These are phyloP conservation scores for Meloidogyne floridensis DNA, from an alignment of 1,140 invertebrate species.

Conservation along the genomic window DNA sequence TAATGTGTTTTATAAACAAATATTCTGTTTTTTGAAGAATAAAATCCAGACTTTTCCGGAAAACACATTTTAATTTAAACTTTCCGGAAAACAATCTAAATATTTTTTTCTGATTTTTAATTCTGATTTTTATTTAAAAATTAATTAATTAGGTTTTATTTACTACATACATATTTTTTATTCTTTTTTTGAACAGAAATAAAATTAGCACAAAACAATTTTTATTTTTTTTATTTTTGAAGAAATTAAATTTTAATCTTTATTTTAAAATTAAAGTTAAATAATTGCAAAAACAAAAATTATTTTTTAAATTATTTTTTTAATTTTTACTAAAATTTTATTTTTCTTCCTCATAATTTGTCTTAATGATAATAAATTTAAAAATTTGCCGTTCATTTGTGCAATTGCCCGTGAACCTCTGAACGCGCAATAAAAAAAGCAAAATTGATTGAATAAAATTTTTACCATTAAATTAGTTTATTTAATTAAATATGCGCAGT, in stretches of 20 bases:
- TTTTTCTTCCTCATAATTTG: background rate
- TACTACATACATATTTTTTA: too few relatives aligned
- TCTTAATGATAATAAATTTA: background rate
- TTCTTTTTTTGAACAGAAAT: too few relatives aligned
- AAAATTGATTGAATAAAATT: background rate
- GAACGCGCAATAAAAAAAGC: slow-evolving; percentile 1
- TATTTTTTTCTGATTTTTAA: background rate
- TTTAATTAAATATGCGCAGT: background rate
- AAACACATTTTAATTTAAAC: background rate
- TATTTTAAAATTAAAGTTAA: too few relatives aligned
- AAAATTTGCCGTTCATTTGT: background rate
- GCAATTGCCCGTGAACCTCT: background rate
- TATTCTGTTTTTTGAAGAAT: too few relatives aligned
- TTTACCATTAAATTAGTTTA: background rate
- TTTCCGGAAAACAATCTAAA: background rate
- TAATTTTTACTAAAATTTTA: too few relatives aligned
- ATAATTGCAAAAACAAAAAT: too few relatives aligned
- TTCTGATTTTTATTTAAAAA: background rate
- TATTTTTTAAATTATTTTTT: too few relatives aligned
- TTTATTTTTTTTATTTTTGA: too few relatives aligned
- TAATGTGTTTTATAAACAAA: too few relatives aligned
- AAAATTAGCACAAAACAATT: too few relatives aligned
- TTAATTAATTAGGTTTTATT: too few relatives aligned
- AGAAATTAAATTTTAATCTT: too few relatives aligned
- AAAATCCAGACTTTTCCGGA: background rate